Evolutionary conservation across 37 sponge, comb jelly and placozoan genomes (phyloP).

Genomic region (Chondrilla cf. caribensis): DNA sequence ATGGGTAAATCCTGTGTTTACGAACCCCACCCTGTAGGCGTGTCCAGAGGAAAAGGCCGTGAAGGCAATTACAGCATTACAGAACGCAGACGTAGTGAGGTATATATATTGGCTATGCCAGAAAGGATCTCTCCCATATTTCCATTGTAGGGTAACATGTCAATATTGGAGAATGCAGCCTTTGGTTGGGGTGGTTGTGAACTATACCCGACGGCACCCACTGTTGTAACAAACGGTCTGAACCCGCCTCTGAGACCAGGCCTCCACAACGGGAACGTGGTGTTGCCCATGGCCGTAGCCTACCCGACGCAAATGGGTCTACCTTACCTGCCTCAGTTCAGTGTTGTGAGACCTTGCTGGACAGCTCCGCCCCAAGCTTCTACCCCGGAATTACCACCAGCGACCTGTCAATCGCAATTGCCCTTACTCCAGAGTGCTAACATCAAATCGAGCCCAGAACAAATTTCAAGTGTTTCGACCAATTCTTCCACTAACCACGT

Average conservation of each 20-base stretch:
- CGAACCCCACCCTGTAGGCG: neutral
- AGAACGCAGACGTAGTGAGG: neutral
- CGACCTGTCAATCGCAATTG: neutral
- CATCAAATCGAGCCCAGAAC: neutral
- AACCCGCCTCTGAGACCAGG: neutral
- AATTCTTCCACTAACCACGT: neutral
- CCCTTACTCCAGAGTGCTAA: neutral
- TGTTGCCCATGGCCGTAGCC: slow-evolving; percentile 5
- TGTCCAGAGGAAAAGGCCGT: neutral
- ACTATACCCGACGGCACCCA: neutral
- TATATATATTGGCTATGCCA: no score
- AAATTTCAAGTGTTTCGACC: neutral
- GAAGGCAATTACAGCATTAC: neutral
- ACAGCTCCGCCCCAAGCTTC: neutral
- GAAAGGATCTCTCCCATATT: no score
- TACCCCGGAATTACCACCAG: neutral
- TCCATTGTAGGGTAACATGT: neutral
- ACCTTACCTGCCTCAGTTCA: neutral
- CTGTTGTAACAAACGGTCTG: neutral
- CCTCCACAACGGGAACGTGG: neutral
- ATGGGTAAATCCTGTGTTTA: slow-evolving; percentile 1
- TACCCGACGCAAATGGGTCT: slow-evolving; percentile 1
- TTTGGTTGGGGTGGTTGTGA: neutral
- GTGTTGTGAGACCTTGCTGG: slow-evolving; percentile 8
- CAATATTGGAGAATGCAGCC: neutral